Evolutionary conservation across 2,888 invertebrate genomes (phyloP).

Genomic region (Dyspetes luteomarginatus): DNA sequence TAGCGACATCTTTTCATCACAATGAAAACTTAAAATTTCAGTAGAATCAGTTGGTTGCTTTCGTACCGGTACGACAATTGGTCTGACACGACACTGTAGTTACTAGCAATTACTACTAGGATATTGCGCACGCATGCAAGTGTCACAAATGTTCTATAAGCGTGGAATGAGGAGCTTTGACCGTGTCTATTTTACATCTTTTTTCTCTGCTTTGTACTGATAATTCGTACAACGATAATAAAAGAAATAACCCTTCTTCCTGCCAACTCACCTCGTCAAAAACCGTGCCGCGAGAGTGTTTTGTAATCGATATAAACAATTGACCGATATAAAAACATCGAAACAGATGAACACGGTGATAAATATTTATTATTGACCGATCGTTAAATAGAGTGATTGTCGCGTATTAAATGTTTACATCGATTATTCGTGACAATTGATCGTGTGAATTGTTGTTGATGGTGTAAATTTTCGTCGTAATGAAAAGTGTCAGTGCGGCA

Average conservation of each 20-base stretch:
- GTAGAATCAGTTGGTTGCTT: too few relatives aligned
- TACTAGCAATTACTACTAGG: neutral
- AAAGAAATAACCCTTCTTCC: slow-evolving; percentile 57
- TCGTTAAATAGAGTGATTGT: slow-evolving; percentile 14
- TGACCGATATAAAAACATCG: slow-evolving; percentile 31
- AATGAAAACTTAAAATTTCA: too few relatives aligned
- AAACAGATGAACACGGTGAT: slow-evolving; percentile 14
- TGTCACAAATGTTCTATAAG: neutral
- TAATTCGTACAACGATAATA: neutral
- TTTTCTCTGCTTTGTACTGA: neutral
- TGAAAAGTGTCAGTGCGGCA: slow-evolving; percentile 65
- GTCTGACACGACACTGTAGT: neutral
- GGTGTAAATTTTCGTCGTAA: slow-evolving; percentile 51
- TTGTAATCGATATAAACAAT: slow-evolving; percentile 63
- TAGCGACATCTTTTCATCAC: too few relatives aligned
- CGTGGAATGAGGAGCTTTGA: neutral
- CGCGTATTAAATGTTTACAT: neutral
- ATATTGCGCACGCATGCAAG: neutral
- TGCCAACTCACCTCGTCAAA: slow-evolving; percentile 68
- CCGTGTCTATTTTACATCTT: neutral
- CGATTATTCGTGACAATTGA: slow-evolving; percentile 10
- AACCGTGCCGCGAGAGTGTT: slow-evolving; percentile 47
- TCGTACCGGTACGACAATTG: neutral
- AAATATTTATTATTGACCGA: slow-evolving; percentile 25
- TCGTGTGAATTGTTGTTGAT: slow-evolving; percentile 30